Base-by-base conservation (phyloP, 2,113 vertebrate genomes). In the Dendropsophus ebraccatus region DNA sequence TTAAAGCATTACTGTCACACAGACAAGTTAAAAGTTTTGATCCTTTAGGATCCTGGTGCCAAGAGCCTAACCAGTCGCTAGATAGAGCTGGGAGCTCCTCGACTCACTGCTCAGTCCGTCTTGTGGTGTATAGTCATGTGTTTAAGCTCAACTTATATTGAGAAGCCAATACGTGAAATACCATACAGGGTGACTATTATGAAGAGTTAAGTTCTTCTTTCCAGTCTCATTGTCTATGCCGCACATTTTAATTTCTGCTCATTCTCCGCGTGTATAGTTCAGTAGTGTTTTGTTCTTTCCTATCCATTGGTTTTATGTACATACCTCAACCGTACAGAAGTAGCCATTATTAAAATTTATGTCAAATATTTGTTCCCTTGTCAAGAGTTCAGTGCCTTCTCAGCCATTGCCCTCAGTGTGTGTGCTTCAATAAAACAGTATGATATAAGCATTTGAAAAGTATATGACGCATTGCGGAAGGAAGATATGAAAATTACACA, bases 281-380 rank as follows among this genome's bases (percentile, higher is more conserved):
- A 49, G 41, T 74, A 41, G 19, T 14, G 41, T 49, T 74, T 74
- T 70, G 67, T 74, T 74, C 72, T 74, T 74, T 74, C 72, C 72
- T 47, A 49, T 14, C 41, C 10, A 74, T 16, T 74, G 37, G 41
- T 74, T 74, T 74, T 74, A 47, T 49, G 72, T 23, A 74, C 72
- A 49, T 77, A 76, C 41, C 47, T 50, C 73, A 76, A 30, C 25
- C 47, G 45, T 50, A 52, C 25, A 77, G 28, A 74, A 74, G 72
- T 49, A 49, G 41, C 72, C n/a, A 74, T 49, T 74, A 74, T 74
- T 49, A 74, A 74, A 74, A 74, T 74, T 74, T 74, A 74, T 74
- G 72, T 74, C 37, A 74, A 49, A 74, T 70, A 70, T 25, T 74
- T 47, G 41, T 49, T 49, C 23, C 72, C 72, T 41, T 74, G 74